phyloP scores from a whole-genome alignment of 2,888 invertebrate species.

The Cataglyphis albicans region DNA sequence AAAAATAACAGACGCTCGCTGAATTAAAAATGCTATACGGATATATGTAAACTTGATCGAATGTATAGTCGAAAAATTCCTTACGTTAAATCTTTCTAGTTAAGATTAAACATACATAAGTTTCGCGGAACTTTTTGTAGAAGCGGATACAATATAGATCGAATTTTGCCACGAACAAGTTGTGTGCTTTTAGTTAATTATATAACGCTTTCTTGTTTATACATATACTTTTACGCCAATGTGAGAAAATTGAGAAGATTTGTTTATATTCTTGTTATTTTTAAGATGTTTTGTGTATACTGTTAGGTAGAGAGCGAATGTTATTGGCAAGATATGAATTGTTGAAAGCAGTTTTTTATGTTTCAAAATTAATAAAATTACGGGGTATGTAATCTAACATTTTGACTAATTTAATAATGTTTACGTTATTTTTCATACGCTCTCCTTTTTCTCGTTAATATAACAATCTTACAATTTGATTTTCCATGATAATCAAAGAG shows the following conservation, averaged over 20 bases:
- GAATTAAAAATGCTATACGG: constrained; percentile 28
- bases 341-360: constrained; percentile 31
- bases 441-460: constrained; percentile 17
- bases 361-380: constrained; percentile 43
- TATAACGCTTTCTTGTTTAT: constrained; percentile 39
- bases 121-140: constrained; percentile 4
- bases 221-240: constrained; percentile 9
- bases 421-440: neutral
- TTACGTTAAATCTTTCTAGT: constrained; percentile 22
- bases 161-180: constrained; percentile 34
- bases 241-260: constrained; percentile 20
- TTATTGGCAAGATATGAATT: constrained; percentile 48
- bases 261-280: constrained; percentile 52
- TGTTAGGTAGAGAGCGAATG: constrained; percentile 37
- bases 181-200: constrained; percentile 44
- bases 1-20: constrained; percentile 22
- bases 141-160: constrained; percentile 15
- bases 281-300: constrained; percentile 53
- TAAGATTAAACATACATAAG: neutral
- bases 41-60: constrained; percentile 17
- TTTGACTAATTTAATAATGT: constrained; percentile 14
- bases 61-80: neutral
- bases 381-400: neutral
- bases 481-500: constrained; percentile 43
- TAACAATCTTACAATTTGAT: constrained; percentile 4